Evolutionary conservation across 2,888 invertebrate genomes (phyloP).

Genomic region (Rapana venosa): DNA sequence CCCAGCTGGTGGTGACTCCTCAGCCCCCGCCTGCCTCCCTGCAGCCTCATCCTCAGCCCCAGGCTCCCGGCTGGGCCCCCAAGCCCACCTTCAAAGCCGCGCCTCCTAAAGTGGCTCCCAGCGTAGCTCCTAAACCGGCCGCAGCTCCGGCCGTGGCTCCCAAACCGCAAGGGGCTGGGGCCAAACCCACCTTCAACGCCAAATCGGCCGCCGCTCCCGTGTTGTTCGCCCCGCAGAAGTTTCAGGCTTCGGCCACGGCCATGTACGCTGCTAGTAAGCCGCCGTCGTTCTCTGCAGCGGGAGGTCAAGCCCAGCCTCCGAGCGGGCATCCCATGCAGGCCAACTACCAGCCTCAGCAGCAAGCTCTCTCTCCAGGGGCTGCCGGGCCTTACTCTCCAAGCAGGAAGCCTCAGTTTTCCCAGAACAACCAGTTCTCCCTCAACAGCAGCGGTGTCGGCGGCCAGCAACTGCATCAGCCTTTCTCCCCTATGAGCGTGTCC

Average conservation of each 20-base stretch:
- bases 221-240: constrained; percentile 33
- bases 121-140: constrained; percentile 10
- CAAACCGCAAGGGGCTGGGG: neutral
- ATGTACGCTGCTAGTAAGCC: constrained; percentile 40
- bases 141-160: neutral
- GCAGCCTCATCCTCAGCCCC: neutral
- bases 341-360: constrained; percentile 7
- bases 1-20: neutral
- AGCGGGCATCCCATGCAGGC: neutral
- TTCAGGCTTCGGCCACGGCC: constrained; percentile 37
- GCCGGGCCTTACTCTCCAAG: neutral
- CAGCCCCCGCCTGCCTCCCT: neutral
- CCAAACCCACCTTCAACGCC: constrained; percentile 32
- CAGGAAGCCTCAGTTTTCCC: neutral
- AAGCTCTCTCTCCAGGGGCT: neutral
- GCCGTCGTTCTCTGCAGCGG: neutral
- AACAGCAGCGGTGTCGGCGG: neutral
- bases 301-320: constrained; percentile 14
- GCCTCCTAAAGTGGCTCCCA: constrained; percentile 12
- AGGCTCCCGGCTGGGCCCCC: constrained; percentile 3
- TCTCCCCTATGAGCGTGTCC: constrained; percentile 32
- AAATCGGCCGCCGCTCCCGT: neutral
- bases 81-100: constrained; percentile 41
- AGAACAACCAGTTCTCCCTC: constrained; percentile 8
- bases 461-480: neutral